phyloP scores from a whole-genome alignment of 2,797 vertebrate genomes.

The Poecile montanus region DNA sequence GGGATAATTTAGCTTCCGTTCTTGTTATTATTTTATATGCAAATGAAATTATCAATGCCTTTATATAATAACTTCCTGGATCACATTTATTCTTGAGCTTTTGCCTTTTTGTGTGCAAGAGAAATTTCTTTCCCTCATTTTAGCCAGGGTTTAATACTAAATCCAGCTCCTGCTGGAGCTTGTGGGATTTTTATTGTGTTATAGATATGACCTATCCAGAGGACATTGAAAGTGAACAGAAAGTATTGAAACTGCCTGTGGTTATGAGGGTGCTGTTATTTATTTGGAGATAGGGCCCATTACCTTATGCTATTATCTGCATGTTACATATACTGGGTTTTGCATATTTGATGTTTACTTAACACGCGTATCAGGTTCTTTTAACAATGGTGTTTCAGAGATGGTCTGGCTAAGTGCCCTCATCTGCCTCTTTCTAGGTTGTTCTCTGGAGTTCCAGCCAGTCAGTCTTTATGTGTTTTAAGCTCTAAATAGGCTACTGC shows the following conservation, averaged over 20 bases:
- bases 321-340: not conserved
- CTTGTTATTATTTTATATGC: conserved; percentile 59
- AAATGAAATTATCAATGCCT: conserved; percentile 52
- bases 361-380: conserved; percentile 34
- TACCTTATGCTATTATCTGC: conserved; percentile 5
- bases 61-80: conserved; percentile 48
- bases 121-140: conserved; percentile 6
- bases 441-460: conserved; percentile 42
- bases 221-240: not conserved
- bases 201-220: not conserved
- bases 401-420: conserved; percentile 41
- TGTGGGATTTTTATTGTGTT: not conserved
- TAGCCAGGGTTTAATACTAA: conserved; percentile 4
- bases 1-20: conserved; percentile 37
- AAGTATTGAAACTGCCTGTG: conserved; percentile 20
- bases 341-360: conserved; percentile 45
- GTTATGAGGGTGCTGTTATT: not conserved
- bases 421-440: conserved; percentile 25
- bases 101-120: not conserved
- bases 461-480: conserved; percentile 38
- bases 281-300: conserved; percentile 23
- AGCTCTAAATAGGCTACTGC: conserved; percentile 52
- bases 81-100: conserved; percentile 33
- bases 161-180: not conserved
- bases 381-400: conserved; percentile 4